These are phyloP conservation scores for Noctua janthe DNA, from an alignment of 2,888 invertebrate species.

Conservation along the genomic window DNA sequence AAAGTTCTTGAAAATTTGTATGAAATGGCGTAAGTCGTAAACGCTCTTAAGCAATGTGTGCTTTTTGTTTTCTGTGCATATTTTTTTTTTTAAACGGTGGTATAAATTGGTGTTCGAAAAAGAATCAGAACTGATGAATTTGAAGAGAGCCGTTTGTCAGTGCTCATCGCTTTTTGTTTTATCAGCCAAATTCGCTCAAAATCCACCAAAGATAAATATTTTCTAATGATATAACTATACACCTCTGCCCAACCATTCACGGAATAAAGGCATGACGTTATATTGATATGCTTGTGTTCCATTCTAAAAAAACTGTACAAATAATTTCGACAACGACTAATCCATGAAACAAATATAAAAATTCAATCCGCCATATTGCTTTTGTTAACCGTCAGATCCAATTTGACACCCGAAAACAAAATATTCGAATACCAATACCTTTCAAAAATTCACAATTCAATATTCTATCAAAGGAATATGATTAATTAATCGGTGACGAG, in stretches of 20 bases:
- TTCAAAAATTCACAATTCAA: conserved; percentile 48
- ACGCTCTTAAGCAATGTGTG: neutral
- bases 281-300: neutral
- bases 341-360: conserved; percentile 25
- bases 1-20: too few species aligned
- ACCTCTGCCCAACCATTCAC: neutral
- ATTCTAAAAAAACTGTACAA: neutral
- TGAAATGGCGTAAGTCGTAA: too few species aligned
- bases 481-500: conserved; percentile 63
- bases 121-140: neutral
- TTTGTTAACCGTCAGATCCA: conserved; percentile 29
- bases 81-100: neutral
- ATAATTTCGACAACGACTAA: neutral
- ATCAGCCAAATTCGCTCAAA: neutral
- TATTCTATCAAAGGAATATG: conserved; percentile 54
- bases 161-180: neutral
- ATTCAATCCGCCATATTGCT: conserved; percentile 34
- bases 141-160: neutral
- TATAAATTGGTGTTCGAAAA: neutral
- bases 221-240: neutral
- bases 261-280: neutral
- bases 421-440: conserved; percentile 23
- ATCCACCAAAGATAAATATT: neutral
- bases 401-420: conserved; percentile 41
- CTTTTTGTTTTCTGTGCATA: neutral